Evolutionary conservation across 2,888 invertebrate species (phyloP).

Genomic region (Xestobium rufovillosum): DNA sequence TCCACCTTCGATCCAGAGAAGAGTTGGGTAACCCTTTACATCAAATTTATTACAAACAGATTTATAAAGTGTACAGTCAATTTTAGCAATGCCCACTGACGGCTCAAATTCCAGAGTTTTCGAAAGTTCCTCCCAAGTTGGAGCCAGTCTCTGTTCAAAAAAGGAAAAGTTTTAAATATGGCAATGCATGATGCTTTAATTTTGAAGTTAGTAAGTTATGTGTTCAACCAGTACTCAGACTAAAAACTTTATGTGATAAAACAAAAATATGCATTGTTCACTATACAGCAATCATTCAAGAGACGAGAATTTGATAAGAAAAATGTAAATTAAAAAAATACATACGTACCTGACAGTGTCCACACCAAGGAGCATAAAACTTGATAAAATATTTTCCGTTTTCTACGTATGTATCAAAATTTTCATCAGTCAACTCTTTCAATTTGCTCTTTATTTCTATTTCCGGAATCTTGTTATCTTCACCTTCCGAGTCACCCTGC

Average conservation of each 20-base stretch:
- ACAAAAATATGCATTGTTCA: slow-evolving; percentile 4
- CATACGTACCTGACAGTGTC: slow-evolving; percentile 65
- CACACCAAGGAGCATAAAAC: slow-evolving; percentile 91
- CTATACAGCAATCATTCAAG: too few relatives aligned
- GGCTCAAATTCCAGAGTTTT: slow-evolving; percentile 58
- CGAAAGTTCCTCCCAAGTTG: slow-evolving; percentile 78
- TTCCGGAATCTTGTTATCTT: slow-evolving; percentile 35
- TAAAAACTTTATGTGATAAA: too few relatives aligned
- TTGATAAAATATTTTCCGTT: slow-evolving; percentile 79
- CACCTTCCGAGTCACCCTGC: slow-evolving; percentile 33
- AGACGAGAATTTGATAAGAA: too few relatives aligned
- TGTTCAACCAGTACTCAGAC: too few relatives aligned
- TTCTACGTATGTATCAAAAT: slow-evolving; percentile 63
- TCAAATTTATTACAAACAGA: slow-evolving; percentile 71
- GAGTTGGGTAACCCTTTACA: slow-evolving; percentile 79
- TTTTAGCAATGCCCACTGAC: slow-evolving; percentile 66
- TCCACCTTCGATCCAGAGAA: slow-evolving; percentile 83
- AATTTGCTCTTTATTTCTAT: slow-evolving; percentile 57
- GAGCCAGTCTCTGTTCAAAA: slow-evolving; percentile 74
- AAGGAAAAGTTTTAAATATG: too few relatives aligned
- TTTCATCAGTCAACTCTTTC: slow-evolving; percentile 66
- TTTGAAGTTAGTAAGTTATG: too few relatives aligned
- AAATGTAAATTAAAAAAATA: slow-evolving; percentile 6
- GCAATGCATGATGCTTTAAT: too few relatives aligned
- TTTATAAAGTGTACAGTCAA: slow-evolving; percentile 76